Evolutionary conservation across 2,888 invertebrate species (phyloP).

Genomic region (Pseudococcus longispinus): DNA sequence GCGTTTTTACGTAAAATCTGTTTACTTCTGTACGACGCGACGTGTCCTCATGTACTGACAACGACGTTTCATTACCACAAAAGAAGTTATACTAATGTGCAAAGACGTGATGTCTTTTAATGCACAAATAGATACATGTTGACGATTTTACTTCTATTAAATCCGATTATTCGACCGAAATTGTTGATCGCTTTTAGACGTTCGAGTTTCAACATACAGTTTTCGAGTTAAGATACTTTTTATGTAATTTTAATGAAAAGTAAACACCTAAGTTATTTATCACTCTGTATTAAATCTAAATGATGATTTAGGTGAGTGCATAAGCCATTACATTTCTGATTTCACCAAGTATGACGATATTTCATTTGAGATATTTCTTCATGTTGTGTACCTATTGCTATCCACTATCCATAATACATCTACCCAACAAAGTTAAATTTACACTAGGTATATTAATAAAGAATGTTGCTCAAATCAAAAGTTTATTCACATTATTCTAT

Average conservation of each 20-base stretch:
- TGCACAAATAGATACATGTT: background rate
- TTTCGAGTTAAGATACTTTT: constrained; percentile 2
- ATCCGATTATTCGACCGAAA: background rate
- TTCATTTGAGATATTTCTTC: too few relatives aligned
- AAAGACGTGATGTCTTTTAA: constrained; percentile 1
- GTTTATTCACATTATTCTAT: too few relatives aligned
- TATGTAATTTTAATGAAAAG: constrained; percentile 8
- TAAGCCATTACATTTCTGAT: background rate
- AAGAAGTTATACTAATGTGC: constrained; percentile 13
- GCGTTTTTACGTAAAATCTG: constrained; percentile 30
- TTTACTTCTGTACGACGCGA: background rate
- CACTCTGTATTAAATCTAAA: background rate
- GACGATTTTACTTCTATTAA: background rate
- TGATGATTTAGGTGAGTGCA: background rate
- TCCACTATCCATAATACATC: too few relatives aligned
- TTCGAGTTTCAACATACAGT: background rate
- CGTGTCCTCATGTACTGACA: background rate
- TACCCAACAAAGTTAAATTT: too few relatives aligned
- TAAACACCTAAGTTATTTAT: background rate
- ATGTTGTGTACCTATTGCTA: too few relatives aligned
- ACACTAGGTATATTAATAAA: too few relatives aligned
- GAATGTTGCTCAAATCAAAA: too few relatives aligned
- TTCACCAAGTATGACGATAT: too few relatives aligned
- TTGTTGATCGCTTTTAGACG: background rate
- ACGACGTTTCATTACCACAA: constrained; percentile 30